A percentile compares a stretch with the other conserved stretches of the same genome.
Conservation (phyloP, 2,113 vertebrate species). For the Axis porcinus region DNA sequence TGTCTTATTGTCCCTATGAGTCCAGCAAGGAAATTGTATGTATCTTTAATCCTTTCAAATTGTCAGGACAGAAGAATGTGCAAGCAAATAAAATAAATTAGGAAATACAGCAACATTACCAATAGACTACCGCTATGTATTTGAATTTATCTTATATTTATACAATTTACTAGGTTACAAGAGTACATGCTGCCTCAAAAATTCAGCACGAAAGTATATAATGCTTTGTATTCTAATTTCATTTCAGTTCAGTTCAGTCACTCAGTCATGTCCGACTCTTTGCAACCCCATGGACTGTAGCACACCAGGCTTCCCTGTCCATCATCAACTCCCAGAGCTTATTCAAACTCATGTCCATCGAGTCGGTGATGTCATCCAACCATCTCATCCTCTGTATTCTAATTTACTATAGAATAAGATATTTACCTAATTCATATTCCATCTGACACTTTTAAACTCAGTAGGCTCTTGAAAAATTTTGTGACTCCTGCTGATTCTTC, state of each 20-base stretch:
- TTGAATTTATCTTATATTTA: background rate
- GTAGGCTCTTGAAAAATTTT: background rate
- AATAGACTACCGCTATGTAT: background rate
- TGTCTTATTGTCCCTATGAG: background rate
- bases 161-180: background rate
- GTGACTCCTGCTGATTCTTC: background rate
- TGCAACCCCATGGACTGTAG: too few relatives aligned
- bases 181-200: background rate
- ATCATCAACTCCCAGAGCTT: too few relatives aligned
- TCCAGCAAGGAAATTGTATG: background rate
- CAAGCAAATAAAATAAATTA: background rate
- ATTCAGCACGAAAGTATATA: background rate
- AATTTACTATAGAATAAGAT: background rate
- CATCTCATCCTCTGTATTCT: background rate
- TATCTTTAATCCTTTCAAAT: background rate
- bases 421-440: background rate
- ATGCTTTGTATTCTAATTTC: background rate
- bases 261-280: too few relatives aligned
- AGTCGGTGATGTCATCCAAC: too few relatives aligned
- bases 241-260: too few relatives aligned
- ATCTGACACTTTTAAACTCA: background rate
- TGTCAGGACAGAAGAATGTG: background rate
- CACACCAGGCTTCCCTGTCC: too few relatives aligned
- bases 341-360: too few relatives aligned
- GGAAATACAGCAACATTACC: background rate